Conservation (phyloP, 2,113 vertebrate genomes). For the Atherinomorus stipes region DNA sequence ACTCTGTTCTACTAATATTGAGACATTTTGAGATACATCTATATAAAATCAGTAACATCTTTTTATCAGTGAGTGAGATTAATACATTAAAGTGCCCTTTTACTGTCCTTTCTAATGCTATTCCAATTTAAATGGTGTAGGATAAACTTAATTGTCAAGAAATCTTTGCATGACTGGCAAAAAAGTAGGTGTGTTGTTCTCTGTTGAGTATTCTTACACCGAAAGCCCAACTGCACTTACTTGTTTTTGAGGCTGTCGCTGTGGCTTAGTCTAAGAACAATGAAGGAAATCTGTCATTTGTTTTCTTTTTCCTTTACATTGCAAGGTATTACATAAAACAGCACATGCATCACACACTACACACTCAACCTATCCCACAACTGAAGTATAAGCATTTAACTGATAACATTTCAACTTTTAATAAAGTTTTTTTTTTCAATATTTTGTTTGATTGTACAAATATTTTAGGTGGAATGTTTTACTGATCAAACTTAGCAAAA, state of each 20-base stretch:
- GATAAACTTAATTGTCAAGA: not conserved
- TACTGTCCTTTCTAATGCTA: not conserved
- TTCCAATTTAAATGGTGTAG: not conserved
- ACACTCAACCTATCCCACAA: not conserved
- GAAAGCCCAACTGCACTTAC: slow-evolving; percentile 42
- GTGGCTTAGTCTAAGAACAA: slow-evolving; percentile 28
- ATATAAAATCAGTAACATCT: no score
- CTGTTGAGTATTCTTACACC: slow-evolving; percentile 25
- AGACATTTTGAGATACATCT: not conserved
- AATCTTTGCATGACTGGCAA: not conserved
- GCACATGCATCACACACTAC: not conserved
- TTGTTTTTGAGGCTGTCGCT: slow-evolving; percentile 43
- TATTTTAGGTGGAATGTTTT: no score
- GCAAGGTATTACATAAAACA: slow-evolving; percentile 14
- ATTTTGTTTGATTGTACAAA: no score
- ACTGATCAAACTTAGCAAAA: not conserved
- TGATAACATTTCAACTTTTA: no score
- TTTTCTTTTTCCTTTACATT: not conserved
- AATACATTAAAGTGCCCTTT: not conserved
- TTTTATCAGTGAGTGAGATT: not conserved
- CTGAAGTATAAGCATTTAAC: no score
- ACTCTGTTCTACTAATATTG: not conserved
- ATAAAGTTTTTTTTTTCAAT: no score
- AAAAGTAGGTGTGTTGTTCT: slow-evolving; percentile 41
- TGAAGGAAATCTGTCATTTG: slow-evolving; percentile 8